Base-by-base conservation (phyloP, 1,140 invertebrate species). In the Bradynema listronoti region DNA sequence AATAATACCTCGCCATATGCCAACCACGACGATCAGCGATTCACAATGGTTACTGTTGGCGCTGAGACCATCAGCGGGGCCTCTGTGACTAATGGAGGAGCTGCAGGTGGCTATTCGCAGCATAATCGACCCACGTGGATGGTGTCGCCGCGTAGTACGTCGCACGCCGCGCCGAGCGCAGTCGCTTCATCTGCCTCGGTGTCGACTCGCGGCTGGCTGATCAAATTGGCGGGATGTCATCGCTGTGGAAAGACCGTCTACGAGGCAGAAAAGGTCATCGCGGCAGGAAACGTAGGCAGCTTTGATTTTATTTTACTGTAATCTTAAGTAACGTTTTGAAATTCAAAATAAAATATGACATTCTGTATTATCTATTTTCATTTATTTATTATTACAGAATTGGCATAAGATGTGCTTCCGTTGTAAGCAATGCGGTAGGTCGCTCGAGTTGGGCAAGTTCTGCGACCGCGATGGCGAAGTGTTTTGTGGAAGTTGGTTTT, bases 361-460 rank as follows among this genome's bases (percentile, higher is more conserved):
- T 49, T 9, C 30, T 19, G 34, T 56, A 53, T 16, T 2, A 60
- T 63, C 25, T 27, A 2, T 27, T 16, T 14, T 14, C 30, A 9
- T 60, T 58, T 16, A 14, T 14, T 19, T 58, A 33, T 9, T 4
- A 4, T 4, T 14, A 14, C 14, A 66, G 61, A 41, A 54, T 3
- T 64, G 59, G 59, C 62, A 64, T 32, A 64, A 64, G 39, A 27
- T 36, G 27, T 64, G 62, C 34, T 64, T 64, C 30, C 62, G 62
- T 56, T 64, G 62, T 49, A 29, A 36, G 3, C 24, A 50, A 14
- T 64, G 62, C 55, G 62, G 63, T 11, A 55, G 43, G 43, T 64
- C 62, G n/a, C 29, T 64, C 7, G 63, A 64, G 39, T 50, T 52
- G 25, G 62, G 62, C n/a, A 66, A 64, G 57, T 64, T 65, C 25